Evolutionary conservation across 2,113 vertebrate species (phyloP), one percentile per base, ranked within the genome.

Genomic region (Capra hircus): DNA sequence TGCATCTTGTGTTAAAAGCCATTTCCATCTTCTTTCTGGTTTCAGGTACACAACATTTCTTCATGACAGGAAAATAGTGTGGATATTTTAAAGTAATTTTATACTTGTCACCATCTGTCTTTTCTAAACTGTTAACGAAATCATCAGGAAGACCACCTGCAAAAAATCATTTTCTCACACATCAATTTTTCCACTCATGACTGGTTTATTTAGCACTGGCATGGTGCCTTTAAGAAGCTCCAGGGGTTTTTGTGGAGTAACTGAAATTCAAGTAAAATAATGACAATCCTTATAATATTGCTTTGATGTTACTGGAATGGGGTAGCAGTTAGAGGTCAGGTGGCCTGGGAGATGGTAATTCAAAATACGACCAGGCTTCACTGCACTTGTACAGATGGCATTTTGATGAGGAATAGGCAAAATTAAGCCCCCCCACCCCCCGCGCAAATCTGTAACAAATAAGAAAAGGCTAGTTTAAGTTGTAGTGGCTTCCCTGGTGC

Each of bases 51-150:
- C 99, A 99, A 97, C 99, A 99, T 92, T 99, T 99, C 98, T 99
- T 99, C 99, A 99, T 99, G 97, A 99, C 97, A 36, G 99, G 99
- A 98, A 99, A 99, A 98, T 99, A 99, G 97, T 99, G 99, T 7
- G 99, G 99, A 98, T 99, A 99, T 64, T 99, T 99, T 88, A 99
- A 99, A 4, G 99, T 99, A 93, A 99, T 98, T 98, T 99, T 99
- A 89, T 99, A 99, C 60, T 95, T 98, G 52, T 98, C 98, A 48
- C 99, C 98, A 50, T 97, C 98, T 2, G 98, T 99, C 97, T 98
- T 99, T 95, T 99, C 99, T 98, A 99, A 98, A 67, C 98, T 99
- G 36, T 99, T 99, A 96, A 99, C 98, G 93, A 99, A 99, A 98
- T 99, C 99, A 71, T 99, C 99, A 33, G 99, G 99, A 94, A 99